Conservation (phyloP, 2,888 invertebrate genomes). For the Epistrophe eligans region DNA sequence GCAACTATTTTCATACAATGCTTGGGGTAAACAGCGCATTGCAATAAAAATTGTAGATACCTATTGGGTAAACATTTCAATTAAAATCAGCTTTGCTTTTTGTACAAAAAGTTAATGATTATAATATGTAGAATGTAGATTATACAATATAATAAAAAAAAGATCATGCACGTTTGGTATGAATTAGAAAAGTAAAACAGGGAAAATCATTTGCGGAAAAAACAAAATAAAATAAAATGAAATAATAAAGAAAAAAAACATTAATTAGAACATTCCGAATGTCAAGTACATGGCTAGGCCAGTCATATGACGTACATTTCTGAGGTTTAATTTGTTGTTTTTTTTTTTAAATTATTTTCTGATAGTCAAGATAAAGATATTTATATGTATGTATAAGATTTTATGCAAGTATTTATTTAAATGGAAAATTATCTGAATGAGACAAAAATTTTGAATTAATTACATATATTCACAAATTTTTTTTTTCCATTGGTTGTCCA, state of each 20-base stretch:
- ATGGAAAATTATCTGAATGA: no score
- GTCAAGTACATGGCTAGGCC: conserved; percentile 25
- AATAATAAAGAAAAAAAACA: neutral
- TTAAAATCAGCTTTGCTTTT: conserved; percentile 23
- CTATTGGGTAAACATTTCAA: conserved; percentile 28
- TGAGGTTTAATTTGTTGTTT: neutral
- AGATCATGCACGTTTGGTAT: neutral
- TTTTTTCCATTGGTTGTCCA: no score
- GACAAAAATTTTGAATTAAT: no score
- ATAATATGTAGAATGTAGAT: neutral
- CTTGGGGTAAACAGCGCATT: neutral
- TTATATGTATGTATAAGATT: no score
- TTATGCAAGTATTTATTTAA: no score
- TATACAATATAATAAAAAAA: neutral
- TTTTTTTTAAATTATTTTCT: no score
- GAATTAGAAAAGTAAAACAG: conserved; percentile 8
- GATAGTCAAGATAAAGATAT: no score
- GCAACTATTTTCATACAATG: conserved; percentile 1
- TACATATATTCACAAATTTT: no score
- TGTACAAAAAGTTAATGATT: conserved; percentile 14
- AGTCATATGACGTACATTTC: conserved; percentile 13
- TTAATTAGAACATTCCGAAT: conserved; percentile 17
- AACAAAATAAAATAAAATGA: neutral
- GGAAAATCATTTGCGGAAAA: conserved; percentile 2
- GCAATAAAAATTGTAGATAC: neutral